Base-by-base conservation (phyloP, 64 coral and sea anemone species). In the Catalaphyllia jardinei region DNA sequence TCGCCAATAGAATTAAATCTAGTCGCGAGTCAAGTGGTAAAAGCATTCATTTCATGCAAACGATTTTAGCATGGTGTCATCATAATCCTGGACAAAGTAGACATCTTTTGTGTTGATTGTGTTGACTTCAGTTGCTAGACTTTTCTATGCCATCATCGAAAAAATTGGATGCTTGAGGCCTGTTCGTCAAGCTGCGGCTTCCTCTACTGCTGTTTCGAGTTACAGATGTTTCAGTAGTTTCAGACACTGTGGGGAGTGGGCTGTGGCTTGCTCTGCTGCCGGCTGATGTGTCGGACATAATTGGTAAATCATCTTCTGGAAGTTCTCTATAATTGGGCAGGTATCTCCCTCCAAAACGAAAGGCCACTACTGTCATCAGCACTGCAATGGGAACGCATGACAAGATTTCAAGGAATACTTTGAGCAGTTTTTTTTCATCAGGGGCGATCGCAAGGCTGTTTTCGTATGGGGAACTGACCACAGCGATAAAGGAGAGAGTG, bases 401-500 rank as follows among this genome's bases (percentile, higher is more conserved):
- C 39, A 96, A 74, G 16, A 73, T 14, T 12, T 89, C 62, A 31
- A 96, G 71, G 0, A 89, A 33, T 20, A 9, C 30, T 10, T 15
- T 10, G 24, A 93, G 18, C 6, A 2, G 24, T 12, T 71, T 14
- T 13, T 27, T 85, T 6, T 64, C 59, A 13, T 5, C 14, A 1
- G 27, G 0, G 11, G 30, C 10, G 19, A 54, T 74, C 15, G 52
- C 20, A 76, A 29, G 3, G 25, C 65, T 62, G 30, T 72, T 75
- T 14, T 81, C 84, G 29, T 89, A 14, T 11, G 86, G 77, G 13
- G 94, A 88, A 31, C 94, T 95, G 22, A 80, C 16, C 50, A 92
- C 80, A 19, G 94, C 51, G 0, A 95, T 95, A 15, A 95, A 27
- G 20, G 72, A 80, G 8, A 96, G 82, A 33, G 87, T 96, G 3